phyloP scores from a whole-genome alignment of 1,140 invertebrate species.

The Hesperophylax magnus region DNA sequence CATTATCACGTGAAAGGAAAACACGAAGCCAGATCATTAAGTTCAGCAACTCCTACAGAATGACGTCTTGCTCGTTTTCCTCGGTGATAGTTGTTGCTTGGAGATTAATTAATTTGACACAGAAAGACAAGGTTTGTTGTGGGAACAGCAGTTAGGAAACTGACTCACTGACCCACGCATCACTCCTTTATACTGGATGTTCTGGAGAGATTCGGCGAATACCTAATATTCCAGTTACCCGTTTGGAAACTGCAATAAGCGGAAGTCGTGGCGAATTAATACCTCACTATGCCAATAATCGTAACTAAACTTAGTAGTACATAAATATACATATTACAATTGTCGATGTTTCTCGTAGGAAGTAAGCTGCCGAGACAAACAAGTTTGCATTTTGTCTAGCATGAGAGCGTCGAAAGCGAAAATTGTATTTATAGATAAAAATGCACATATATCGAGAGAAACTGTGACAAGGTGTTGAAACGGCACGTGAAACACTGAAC shows the following conservation, averaged over 20 bases:
- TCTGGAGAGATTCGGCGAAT: not conserved
- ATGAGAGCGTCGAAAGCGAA: slow-evolving; percentile 8
- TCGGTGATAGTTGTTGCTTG: not conserved
- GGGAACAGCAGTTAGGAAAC: slow-evolving; percentile 1
- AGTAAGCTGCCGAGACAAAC: not conserved
- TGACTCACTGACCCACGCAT: slow-evolving; percentile 21
- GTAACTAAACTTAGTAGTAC: not conserved
- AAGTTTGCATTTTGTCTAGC: not conserved
- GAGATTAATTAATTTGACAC: slow-evolving; percentile 28
- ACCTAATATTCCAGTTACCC: too few species aligned
- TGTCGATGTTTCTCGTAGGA: not conserved
- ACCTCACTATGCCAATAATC: too few species aligned
- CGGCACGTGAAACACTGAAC: slow-evolving; percentile 4
- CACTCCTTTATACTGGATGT: not conserved
- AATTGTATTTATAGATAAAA: not conserved
- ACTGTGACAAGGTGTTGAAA: slow-evolving; percentile 22
- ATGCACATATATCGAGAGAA: slow-evolving; percentile 7
- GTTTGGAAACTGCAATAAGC: too few species aligned
- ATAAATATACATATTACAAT: not conserved
- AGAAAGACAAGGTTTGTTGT: slow-evolving; percentile 27
- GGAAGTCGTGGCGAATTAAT: not conserved
- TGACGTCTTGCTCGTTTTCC: slow-evolving; percentile 6
- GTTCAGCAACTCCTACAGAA: slow-evolving; percentile 3
- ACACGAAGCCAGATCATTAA: slow-evolving; percentile 8
- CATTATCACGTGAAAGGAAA: not conserved